phyloP scores from a whole-genome alignment of 2,797 vertebrate genomes.

The Microctenopoma stevenorrisi region DNA sequence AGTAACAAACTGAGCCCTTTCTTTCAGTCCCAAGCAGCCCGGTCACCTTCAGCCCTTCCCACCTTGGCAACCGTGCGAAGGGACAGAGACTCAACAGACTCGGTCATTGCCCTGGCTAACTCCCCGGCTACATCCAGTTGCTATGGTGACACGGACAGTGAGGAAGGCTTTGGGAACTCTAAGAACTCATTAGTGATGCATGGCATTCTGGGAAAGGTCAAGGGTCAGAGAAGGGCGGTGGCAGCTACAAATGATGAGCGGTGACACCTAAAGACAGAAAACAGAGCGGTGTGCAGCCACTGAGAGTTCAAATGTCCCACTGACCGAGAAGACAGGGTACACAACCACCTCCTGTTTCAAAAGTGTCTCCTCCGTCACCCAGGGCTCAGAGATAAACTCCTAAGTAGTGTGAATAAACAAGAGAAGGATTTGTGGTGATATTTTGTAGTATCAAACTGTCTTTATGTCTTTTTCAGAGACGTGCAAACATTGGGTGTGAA shows the following conservation, averaged over 20 bases:
- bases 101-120: conserved; percentile 64
- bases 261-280: conserved; percentile 65
- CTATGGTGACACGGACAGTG: conserved; percentile 84
- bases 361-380: conserved; percentile 1
- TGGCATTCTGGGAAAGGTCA: conserved; percentile 79
- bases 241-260: conserved; percentile 74
- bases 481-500: conserved; percentile 16
- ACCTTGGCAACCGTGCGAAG: conserved; percentile 47
- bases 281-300: not conserved
- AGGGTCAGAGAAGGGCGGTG: conserved; percentile 77
- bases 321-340: conserved; percentile 17
- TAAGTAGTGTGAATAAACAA: conserved; percentile 12
- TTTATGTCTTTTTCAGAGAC: conserved; percentile 23
- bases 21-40: conserved; percentile 36
- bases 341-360: not conserved
- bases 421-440: not conserved
- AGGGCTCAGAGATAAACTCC: conserved; percentile 1
- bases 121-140: conserved; percentile 83
- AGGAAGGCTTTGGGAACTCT: conserved; percentile 74
- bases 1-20: conserved; percentile 36
- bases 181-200: conserved; percentile 68
- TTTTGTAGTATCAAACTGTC: conserved; percentile 26
- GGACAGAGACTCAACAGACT: conserved; percentile 78
- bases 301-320: conserved; percentile 18
- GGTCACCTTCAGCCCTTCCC: conserved; percentile 22